Conservation (phyloP, 2,113 vertebrate species). For the Brevimyrus niger region DNA sequence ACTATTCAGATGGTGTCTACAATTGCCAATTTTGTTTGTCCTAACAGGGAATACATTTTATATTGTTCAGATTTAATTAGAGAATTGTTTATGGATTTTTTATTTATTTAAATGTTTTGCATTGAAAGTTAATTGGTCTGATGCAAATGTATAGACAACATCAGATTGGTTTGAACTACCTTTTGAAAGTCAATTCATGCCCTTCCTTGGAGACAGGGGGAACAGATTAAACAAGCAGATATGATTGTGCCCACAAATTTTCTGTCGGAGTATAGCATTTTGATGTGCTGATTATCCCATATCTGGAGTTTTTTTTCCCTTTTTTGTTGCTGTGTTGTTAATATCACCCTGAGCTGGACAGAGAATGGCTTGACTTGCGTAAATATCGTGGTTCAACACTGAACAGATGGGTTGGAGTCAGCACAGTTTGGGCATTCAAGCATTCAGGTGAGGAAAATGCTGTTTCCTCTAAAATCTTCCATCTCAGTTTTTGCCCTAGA, state of each 20-base stretch:
- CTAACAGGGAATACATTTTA: background rate
- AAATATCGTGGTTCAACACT: background rate
- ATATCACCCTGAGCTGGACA: background rate
- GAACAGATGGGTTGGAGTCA: constrained; percentile 2
- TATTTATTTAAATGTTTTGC: background rate
- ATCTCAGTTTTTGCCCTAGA: background rate
- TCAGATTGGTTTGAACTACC: background rate
- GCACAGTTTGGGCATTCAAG: background rate
- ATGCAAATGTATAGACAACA: background rate
- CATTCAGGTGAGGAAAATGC: constrained; percentile 6
- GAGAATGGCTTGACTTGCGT: background rate
- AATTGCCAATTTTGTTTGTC: background rate
- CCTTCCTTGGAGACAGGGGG: background rate
- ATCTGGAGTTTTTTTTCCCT: background rate
- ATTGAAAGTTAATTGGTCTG: background rate
- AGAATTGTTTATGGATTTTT: background rate
- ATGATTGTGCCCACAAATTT: background rate
- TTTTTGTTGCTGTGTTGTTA: background rate
- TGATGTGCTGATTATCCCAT: background rate
- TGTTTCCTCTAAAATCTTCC: background rate
- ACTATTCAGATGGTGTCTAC: background rate
- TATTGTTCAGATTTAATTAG: background rate
- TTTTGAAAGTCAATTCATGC: background rate
- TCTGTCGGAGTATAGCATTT: background rate
- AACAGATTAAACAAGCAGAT: background rate